Base-by-base conservation (phyloP, 2,797 vertebrate genomes). In the Denticeps clupeoides region DNA sequence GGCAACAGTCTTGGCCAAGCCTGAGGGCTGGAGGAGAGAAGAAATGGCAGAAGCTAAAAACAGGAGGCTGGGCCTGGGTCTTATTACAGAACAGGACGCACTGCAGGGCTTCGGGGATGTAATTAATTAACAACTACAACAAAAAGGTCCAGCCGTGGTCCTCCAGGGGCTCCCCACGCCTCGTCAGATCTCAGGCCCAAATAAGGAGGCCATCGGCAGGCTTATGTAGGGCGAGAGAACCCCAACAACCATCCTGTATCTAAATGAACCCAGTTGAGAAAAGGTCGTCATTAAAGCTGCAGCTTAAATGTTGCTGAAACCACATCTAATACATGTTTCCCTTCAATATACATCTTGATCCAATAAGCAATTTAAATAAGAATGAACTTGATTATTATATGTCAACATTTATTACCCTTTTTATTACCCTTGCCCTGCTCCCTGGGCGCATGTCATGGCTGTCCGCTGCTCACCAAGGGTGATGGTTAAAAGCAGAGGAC, bases 91-190 rank as follows among this genome's bases (percentile, higher is more conserved):
- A 49, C 47, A 57, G 69, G 71, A 60, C 69, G 70, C 76, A 69
- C 74, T 68, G 65, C 63, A 62, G 70, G 73, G 74, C 79, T 79
- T 75, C 56, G 59, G 81, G 78, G 80, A 83, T 65, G 73, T 79
- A 73, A 80, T 84, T 84, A 82, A 84, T 84, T 83, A 82, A 76
- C 72, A 79, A 82, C 74, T 81, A 76, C 74, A 78, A 78, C 71
- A 81, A 79, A 79, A 77, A 78, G 73, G 74, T 79, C 74, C 72
- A 70, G 68, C 66, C 69, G 37, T 28, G 41, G 58, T 70, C 68
- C 74, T 73, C 71, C 63, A 58, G 74, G 64, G 75, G 66, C 33
- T 37, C 58, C 50, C 55, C 48, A 61, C 59, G 59, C 64, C 68
- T 74, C 66, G 49, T 82, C 68, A 74, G 73, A 83, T 81, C 74